Percentiles rank a stretch among this genome's conserved stretches.
These are phyloP conservation scores for Montipora efflorescens DNA, from an alignment of 64 coral and sea anemone genomes.

Conservation along the genomic window DNA sequence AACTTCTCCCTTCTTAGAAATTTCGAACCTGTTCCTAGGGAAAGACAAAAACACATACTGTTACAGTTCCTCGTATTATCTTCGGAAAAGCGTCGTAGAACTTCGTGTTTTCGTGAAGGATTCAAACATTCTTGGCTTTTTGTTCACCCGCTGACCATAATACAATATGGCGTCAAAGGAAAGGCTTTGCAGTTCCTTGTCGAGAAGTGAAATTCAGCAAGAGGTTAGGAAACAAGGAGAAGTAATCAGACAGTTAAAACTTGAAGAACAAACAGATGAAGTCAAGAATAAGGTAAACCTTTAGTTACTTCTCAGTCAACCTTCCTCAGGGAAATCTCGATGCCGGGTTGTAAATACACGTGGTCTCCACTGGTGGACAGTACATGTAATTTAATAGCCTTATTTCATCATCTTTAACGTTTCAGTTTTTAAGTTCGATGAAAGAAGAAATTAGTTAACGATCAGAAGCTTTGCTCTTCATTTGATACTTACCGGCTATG, in stretches of 20 bases:
- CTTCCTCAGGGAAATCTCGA: not conserved
- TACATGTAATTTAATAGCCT: too few relatives aligned
- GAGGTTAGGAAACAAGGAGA: conserved; percentile 87
- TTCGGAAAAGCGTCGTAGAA: conserved; percentile 51
- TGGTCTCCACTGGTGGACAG: not conserved
- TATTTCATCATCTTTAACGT: too few relatives aligned
- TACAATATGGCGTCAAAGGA: conserved; percentile 77
- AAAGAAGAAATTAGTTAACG: too few relatives aligned
- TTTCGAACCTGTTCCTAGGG: too few relatives aligned
- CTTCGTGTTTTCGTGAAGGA: not conserved
- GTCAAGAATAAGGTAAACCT: conserved; percentile 87
- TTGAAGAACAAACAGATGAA: conserved; percentile 92
- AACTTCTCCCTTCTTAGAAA: too few relatives aligned
- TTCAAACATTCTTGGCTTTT: not conserved
- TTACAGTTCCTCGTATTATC: not conserved
- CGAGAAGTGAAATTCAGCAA: conserved; percentile 82
- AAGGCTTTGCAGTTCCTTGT: not conserved
- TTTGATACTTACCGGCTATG: too few relatives aligned
- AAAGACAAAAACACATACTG: too few relatives aligned
- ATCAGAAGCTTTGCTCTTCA: too few relatives aligned
- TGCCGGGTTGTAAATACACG: not conserved
- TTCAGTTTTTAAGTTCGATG: too few relatives aligned
- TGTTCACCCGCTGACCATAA: conserved; percentile 47
- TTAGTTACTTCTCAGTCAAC: too few relatives aligned
- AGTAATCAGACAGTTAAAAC: conserved; percentile 83